A percentile compares a stretch with the other conserved stretches of the same genome.
phyloP scores from a whole-genome alignment of 2,888 invertebrate species.

The Epsilonema sp. region DNA sequence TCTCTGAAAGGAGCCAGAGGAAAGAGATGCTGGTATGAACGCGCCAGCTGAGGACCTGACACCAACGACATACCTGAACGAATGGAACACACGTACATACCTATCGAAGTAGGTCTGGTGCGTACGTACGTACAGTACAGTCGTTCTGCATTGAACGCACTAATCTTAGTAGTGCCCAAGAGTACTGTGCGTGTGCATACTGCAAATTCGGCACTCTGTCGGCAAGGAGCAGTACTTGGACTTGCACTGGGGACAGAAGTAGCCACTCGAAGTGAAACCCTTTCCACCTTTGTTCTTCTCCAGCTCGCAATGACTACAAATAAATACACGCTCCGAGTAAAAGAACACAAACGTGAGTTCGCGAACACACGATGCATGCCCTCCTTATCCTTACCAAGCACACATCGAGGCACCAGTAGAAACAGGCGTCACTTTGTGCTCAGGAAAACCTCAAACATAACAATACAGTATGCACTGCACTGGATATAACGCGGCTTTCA shows the following conservation, averaged over 20 bases:
- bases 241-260: constrained; percentile 55
- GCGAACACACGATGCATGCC: too few relatives aligned
- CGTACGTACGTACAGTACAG: background rate
- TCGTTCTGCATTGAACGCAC: too few relatives aligned
- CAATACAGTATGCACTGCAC: too few relatives aligned
- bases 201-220: constrained; percentile 84
- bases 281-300: background rate
- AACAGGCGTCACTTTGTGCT: too few relatives aligned
- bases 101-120: background rate
- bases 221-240: constrained; percentile 96
- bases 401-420: too few relatives aligned
- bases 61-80: constrained; percentile 58
- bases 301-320: background rate
- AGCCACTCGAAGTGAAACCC: constrained; percentile 25
- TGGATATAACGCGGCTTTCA: too few relatives aligned
- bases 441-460: too few relatives aligned
- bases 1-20: constrained; percentile 70
- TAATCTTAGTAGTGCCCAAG: too few relatives aligned
- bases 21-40: constrained; percentile 91
- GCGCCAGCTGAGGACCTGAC: constrained; percentile 87
- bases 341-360: too few relatives aligned
- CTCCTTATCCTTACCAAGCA: too few relatives aligned
- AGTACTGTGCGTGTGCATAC: constrained; percentile 30
- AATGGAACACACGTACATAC: background rate
- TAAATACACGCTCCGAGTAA: too few relatives aligned